phyloP scores from a whole-genome alignment of 2,797 vertebrate species.

The Alosa sapidissima region DNA sequence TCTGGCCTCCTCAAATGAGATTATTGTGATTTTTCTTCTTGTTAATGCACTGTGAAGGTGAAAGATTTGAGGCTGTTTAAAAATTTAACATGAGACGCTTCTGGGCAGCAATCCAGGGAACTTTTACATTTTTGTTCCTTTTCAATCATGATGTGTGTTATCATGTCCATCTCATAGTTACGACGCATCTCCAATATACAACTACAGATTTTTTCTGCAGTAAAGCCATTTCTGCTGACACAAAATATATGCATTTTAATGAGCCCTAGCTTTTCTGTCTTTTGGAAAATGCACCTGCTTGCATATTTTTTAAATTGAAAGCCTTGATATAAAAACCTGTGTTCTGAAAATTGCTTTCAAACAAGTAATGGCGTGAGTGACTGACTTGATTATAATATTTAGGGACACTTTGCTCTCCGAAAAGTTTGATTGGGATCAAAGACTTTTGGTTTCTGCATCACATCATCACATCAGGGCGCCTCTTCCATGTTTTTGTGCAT shows the following conservation, averaged over 20 bases:
- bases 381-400: constrained; percentile 17
- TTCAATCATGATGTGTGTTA: neutral
- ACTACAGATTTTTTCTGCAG: neutral
- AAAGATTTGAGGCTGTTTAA: neutral
- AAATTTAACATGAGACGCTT: neutral
- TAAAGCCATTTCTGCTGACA: constrained; percentile 18
- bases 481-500: neutral
- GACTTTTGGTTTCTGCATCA: too few relatives aligned
- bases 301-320: constrained; percentile 13
- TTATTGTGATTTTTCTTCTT: neutral
- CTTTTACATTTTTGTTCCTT: neutral
- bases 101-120: neutral
- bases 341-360: neutral
- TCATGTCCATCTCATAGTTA: neutral
- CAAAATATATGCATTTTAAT: constrained; percentile 15
- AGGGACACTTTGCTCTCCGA: neutral
- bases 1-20: neutral
- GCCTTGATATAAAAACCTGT: constrained; percentile 1
- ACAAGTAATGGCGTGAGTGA: neutral
- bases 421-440: neutral
- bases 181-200: neutral
- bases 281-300: constrained; percentile 12
- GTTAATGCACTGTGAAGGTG: neutral
- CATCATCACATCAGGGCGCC: neutral
- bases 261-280: neutral